Percentiles rank a stretch among this genome's conserved stretches.
phyloP scores from a whole-genome alignment of 2,113 vertebrate species.

The Plecturocebus donacophilus region DNA sequence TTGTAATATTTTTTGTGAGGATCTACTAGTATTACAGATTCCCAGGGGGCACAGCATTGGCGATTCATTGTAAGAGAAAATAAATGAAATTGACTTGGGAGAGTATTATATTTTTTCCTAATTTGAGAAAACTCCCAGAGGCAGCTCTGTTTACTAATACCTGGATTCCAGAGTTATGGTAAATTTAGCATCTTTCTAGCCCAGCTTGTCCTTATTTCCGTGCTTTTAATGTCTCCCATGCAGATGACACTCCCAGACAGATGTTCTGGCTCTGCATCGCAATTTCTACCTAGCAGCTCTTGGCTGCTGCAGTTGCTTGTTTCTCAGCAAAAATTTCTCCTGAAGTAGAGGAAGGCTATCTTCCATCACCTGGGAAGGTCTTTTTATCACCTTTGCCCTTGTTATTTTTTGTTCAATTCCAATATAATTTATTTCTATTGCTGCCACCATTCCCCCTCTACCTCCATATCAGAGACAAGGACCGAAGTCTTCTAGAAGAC shows the following conservation, averaged over 20 bases:
- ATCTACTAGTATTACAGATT: background rate
- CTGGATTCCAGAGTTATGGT: background rate
- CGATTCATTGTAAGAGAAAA: slow-evolving; percentile 27
- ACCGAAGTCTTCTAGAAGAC: background rate
- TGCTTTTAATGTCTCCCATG: background rate
- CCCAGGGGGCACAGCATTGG: background rate
- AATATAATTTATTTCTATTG: background rate
- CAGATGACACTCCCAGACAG: slow-evolving; percentile 20
- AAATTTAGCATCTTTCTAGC: background rate
- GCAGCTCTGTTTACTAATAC: slow-evolving; percentile 52
- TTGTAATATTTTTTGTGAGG: background rate
- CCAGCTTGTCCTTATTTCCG: background rate
- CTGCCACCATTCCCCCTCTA: background rate
- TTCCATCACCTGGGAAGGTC: background rate
- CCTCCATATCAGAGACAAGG: background rate
- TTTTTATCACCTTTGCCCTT: slow-evolving; percentile 20
- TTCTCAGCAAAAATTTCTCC: slow-evolving; percentile 29
- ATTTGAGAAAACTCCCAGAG: background rate
- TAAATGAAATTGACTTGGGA: background rate
- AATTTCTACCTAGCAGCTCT: slow-evolving; percentile 13
- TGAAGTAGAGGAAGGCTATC: background rate
- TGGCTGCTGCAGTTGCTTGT: background rate
- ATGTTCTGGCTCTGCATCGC: background rate
- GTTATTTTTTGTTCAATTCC: slow-evolving; percentile 27
- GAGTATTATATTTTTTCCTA: background rate